Percentiles rank a stretch among this genome's conserved stretches.
Evolutionary conservation across 2,888 invertebrate species (phyloP).

Genomic region (Oligia fasciuncula): DNA sequence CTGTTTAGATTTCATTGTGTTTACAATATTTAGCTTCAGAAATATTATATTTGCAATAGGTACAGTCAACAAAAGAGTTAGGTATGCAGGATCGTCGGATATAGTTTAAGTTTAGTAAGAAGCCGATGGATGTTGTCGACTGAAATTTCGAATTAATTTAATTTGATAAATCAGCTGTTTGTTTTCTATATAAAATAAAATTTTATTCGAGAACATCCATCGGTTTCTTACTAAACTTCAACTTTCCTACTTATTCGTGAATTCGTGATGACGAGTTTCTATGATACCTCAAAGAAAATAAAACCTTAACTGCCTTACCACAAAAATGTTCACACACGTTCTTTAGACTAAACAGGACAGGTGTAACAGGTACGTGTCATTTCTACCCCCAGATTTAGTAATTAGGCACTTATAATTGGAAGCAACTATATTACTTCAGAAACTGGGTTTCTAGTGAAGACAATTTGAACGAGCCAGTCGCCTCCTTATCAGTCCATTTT

Average conservation of each 20-base stretch:
- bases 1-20: slow-evolving; percentile 31
- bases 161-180: no score
- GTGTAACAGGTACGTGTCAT: not conserved
- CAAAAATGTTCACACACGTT: not conserved
- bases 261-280: not conserved
- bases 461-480: not conserved
- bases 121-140: no score
- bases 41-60: slow-evolving; percentile 13
- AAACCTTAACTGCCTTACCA: not conserved
- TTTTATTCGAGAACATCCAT: no score
- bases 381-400: not conserved
- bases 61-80: no score
- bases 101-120: no score
- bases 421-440: not conserved
- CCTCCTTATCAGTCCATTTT: not conserved
- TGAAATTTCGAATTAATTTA: no score
- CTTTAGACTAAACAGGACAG: not conserved
- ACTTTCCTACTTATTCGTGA: not conserved
- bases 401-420: not conserved
- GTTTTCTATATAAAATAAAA: no score
- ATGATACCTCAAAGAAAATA: not conserved
- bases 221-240: no score
- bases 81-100: no score
- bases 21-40: slow-evolving; percentile 20
- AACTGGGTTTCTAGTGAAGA: not conserved